phyloP scores from a whole-genome alignment of 1,140 invertebrate genomes.

The Philopotamus ludificatus region DNA sequence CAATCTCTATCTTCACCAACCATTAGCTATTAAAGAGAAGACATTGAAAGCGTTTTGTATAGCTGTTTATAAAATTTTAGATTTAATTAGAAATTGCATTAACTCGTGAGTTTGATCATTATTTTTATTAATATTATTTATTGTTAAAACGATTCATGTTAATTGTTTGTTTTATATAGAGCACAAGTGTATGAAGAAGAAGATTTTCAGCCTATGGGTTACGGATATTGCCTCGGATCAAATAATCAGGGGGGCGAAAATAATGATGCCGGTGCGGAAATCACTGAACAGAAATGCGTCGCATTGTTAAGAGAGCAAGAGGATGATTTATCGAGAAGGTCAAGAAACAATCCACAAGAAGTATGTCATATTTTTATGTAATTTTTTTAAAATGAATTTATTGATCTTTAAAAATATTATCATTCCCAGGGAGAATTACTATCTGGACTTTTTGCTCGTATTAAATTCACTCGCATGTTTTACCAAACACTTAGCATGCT shows the following conservation, averaged over 20 bases:
- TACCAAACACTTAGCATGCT: constrained; percentile 75
- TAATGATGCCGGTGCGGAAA: constrained; percentile 62
- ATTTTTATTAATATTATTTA: constrained; percentile 4
- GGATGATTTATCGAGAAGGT: constrained; percentile 81
- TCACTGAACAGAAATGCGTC: constrained; percentile 78
- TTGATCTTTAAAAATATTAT: constrained; percentile 3
- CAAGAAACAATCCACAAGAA: constrained; percentile 60
- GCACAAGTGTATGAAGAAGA: constrained; percentile 92
- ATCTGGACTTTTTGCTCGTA: constrained; percentile 73
- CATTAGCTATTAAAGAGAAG: constrained; percentile 80
- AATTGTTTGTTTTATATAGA: constrained; percentile 47
- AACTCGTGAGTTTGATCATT: constrained; percentile 63
- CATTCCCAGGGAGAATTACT: constrained; percentile 57
- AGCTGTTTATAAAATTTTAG: constrained; percentile 86
- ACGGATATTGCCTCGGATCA: constrained; percentile 82
- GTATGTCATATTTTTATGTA: constrained; percentile 39
- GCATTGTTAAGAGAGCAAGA: constrained; percentile 88
- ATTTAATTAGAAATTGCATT: constrained; percentile 87
- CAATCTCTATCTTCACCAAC: constrained; percentile 93
- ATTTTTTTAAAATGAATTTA: background rate
- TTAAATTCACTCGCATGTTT: constrained; percentile 83
- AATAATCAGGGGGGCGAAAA: constrained; percentile 51
- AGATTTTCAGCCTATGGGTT: constrained; percentile 92
- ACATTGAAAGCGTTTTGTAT: constrained; percentile 84
- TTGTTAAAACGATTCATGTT: constrained; percentile 4